Conservation (phyloP, 37 sponge, comb jelly and placozoan genomes). For the Bolinopsis microptera region DNA sequence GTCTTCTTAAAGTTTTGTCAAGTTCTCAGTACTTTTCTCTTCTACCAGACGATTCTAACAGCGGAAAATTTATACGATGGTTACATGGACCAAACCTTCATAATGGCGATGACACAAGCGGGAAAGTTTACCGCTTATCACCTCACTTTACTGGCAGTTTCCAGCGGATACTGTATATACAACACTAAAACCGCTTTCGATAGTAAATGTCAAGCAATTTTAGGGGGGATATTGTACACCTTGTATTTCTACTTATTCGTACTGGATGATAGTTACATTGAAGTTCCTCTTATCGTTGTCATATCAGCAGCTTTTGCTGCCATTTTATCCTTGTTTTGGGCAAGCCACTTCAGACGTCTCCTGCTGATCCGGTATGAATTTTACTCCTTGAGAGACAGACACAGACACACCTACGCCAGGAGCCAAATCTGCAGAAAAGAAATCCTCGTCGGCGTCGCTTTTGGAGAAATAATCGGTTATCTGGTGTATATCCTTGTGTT, state of each 20-base stretch:
- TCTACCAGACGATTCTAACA: neutral
- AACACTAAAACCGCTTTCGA: neutral
- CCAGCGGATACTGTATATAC: constrained; percentile 55
- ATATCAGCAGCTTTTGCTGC: constrained; percentile 46
- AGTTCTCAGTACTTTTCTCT: neutral
- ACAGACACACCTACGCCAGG: neutral
- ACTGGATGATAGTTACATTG: constrained; percentile 32
- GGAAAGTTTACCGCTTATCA: constrained; percentile 52
- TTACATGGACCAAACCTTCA: neutral
- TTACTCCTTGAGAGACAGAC: neutral
- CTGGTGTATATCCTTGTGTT: constrained; percentile 30
- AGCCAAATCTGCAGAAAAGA: constrained; percentile 1
- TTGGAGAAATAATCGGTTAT: constrained; percentile 16
- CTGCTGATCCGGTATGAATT: constrained; percentile 38
- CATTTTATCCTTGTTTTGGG: constrained; percentile 17
- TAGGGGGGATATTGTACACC: neutral
- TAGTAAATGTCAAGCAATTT: neutral
- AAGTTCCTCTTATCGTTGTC: constrained; percentile 40
- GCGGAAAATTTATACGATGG: neutral
- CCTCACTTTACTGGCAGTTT: neutral
- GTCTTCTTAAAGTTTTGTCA: neutral
- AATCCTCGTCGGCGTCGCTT: constrained; percentile 36
- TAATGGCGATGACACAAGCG: constrained; percentile 4
- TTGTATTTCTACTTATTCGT: constrained; percentile 25
- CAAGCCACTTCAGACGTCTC: constrained; percentile 28